These are phyloP conservation scores for Virgularia gustaviana DNA, from an alignment of 92 coral and sea anemone genomes.

Conservation along the genomic window DNA sequence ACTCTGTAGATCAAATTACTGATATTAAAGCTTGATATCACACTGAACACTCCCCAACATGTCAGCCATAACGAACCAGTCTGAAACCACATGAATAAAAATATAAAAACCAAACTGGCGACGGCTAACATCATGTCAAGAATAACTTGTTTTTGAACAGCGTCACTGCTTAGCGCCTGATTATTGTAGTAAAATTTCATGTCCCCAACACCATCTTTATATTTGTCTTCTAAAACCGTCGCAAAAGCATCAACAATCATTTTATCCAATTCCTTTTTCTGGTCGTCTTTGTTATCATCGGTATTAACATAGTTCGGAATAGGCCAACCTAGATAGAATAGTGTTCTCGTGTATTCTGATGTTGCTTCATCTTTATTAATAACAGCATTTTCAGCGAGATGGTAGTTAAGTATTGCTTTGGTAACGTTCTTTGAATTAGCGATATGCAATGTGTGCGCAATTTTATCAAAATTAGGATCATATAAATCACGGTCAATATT, in stretches of 20 bases:
- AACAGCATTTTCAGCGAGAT: constrained; percentile 59
- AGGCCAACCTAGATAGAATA: constrained; percentile 59
- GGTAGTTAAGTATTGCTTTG: constrained; percentile 47
- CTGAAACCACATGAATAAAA: constrained; percentile 66
- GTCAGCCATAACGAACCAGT: constrained; percentile 76
- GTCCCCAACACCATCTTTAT: constrained; percentile 58
- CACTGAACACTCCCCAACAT: constrained; percentile 68
- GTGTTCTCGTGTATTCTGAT: constrained; percentile 47
- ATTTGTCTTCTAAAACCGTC: constrained; percentile 27
- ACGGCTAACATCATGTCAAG: constrained; percentile 62
- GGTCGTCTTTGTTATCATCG: constrained; percentile 54
- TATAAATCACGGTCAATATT: constrained; percentile 30
- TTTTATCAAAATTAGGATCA: constrained; percentile 59
- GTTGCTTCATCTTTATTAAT: constrained; percentile 25
- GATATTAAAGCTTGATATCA: constrained; percentile 63
- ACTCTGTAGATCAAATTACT: constrained; percentile 67
- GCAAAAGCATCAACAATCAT: constrained; percentile 51
- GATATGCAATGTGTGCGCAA: constrained; percentile 40
- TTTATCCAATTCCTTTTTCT: constrained; percentile 43
- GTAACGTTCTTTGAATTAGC: constrained; percentile 41
- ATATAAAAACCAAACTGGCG: constrained; percentile 65
- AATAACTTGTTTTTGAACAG: constrained; percentile 58
- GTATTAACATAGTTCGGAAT: constrained; percentile 48
- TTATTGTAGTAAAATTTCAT: constrained; percentile 55
- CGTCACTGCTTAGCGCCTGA: constrained; percentile 46